phyloP scores from a whole-genome alignment of 1,140 invertebrate species.

The Heliothis virescens region DNA sequence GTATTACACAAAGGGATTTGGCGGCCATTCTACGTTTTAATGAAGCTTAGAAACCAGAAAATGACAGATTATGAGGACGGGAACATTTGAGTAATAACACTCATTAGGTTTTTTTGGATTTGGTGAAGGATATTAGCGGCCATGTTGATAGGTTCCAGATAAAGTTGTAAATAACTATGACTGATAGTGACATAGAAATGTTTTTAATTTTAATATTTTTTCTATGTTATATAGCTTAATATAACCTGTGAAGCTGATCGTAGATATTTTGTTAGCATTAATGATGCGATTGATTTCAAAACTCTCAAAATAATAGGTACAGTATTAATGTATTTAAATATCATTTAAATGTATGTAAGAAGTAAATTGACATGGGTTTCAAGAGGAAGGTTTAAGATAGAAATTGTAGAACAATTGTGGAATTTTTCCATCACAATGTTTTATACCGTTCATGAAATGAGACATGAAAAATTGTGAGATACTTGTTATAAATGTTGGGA shows the following conservation, averaged over 20 bases:
- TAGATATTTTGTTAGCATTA: slow-evolving; percentile 30
- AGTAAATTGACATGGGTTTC: slow-evolving; percentile 30
- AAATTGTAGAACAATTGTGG: slow-evolving; percentile 6
- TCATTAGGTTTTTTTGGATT: slow-evolving; percentile 43
- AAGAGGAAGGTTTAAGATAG: slow-evolving; percentile 10
- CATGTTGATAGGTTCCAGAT: too few relatives aligned
- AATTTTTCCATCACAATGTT: slow-evolving; percentile 1
- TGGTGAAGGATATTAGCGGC: too few relatives aligned
- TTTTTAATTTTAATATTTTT: too few relatives aligned
- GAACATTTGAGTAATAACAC: slow-evolving; percentile 9
- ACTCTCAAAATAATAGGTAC: slow-evolving; percentile 3
- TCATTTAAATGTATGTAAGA: slow-evolving; percentile 9
- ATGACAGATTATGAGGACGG: slow-evolving; percentile 48
- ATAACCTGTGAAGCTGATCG: too few relatives aligned
- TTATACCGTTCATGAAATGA: slow-evolving; percentile 9
- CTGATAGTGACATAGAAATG: too few relatives aligned
- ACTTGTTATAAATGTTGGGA: slow-evolving; percentile 36
- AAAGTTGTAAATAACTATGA: too few relatives aligned
- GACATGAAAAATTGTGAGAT: slow-evolving; percentile 31
- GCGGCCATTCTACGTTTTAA: slow-evolving; percentile 44
- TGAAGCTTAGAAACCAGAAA: slow-evolving; percentile 49
- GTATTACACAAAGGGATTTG: slow-evolving; percentile 45
- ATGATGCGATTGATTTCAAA: background rate
- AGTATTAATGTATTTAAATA: slow-evolving; percentile 34
- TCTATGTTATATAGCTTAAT: too few relatives aligned